Base-by-base conservation (phyloP, 2,113 vertebrate species). In the Monopterus albus region DNA sequence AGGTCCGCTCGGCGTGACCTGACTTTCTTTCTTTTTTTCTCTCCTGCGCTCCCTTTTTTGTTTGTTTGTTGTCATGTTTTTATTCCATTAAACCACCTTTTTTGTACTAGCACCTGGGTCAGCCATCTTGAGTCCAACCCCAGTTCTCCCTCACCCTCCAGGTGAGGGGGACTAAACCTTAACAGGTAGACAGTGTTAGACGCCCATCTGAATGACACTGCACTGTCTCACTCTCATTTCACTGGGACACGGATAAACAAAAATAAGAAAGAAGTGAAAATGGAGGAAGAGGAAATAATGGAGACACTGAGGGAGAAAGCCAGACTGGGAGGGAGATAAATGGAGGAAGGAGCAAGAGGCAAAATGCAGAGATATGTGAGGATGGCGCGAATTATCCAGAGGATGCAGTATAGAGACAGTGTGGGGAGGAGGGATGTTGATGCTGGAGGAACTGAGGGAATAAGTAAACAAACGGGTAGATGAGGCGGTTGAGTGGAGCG, bases 391-490 rank as follows among this genome's bases (percentile, higher is more conserved):
- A 82, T 82, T 25, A 65, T 61, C 43, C 57, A 51, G 58, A 81
- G 73, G 55, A 61, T 12, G 58, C 70, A 9, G 49, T 59, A 70
- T 36, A 28, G 51, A 78, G 62, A 52, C 57, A 25, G 50, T 6
- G 50, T 2, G 21, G 38, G 69, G 50, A 61, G 57, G 63, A 65
- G 60, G 43, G 63, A 61, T 68, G 75, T 35, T 82, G 79, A 79
- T 61, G 65, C 76, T 73, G 67, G 69, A 79, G 78, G 72, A 79
- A 78, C 67, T 52, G 46, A 63, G 83, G 73, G 81, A 83, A 76
- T 70, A 67, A 73, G 82, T 83, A 89, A 90, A 87, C 79, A 90
- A 85, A 88, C 76, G 67, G 75, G 78, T 68, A 78, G 81, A 82
- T 80, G 75, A 76, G 60, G 65, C 67, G 66, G 78, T 79, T 74